phyloP scores from a whole-genome alignment of 2,797 vertebrate genomes.

The Lepus townsendii region DNA sequence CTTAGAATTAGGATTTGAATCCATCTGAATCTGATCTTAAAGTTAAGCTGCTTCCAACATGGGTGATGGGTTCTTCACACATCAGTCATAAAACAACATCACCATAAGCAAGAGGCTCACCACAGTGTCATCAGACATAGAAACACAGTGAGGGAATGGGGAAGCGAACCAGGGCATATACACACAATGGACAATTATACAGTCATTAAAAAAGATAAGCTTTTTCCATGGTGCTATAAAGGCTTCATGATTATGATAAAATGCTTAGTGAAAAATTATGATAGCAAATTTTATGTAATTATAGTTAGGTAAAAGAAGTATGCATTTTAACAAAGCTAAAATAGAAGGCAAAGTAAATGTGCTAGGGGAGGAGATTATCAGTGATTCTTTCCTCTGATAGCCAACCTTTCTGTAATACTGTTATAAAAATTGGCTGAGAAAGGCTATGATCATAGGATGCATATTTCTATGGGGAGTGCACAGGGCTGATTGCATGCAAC shows the following conservation, averaged over 20 bases:
- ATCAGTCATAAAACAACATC: neutral
- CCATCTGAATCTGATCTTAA: neutral
- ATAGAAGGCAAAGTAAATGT: constrained; percentile 57
- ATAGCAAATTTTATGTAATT: constrained; percentile 74
- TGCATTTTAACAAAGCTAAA: constrained; percentile 69
- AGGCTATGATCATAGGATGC: neutral
- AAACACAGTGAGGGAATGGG: neutral
- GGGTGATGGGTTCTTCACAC: too few species aligned
- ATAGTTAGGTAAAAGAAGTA: constrained; percentile 66
- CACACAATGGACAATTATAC: constrained; percentile 65
- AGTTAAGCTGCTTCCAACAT: neutral
- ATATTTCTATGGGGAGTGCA: neutral
- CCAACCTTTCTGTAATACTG: constrained; percentile 41
- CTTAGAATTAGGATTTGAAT: neutral
- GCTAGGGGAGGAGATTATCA: neutral
- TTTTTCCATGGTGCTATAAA: constrained; percentile 73
- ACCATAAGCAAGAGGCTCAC: neutral
- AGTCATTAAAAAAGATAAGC: constrained; percentile 72
- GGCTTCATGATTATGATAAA: constrained; percentile 71
- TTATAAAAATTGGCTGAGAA: constrained; percentile 10
- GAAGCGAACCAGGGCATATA: constrained; percentile 51
- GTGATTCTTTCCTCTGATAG: constrained; percentile 28
- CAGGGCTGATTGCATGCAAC: neutral
- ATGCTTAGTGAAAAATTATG: constrained; percentile 75
- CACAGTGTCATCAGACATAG: constrained; percentile 23